Conservation (phyloP, 2,113 vertebrate species). For the Lepisosteus osseus region DNA sequence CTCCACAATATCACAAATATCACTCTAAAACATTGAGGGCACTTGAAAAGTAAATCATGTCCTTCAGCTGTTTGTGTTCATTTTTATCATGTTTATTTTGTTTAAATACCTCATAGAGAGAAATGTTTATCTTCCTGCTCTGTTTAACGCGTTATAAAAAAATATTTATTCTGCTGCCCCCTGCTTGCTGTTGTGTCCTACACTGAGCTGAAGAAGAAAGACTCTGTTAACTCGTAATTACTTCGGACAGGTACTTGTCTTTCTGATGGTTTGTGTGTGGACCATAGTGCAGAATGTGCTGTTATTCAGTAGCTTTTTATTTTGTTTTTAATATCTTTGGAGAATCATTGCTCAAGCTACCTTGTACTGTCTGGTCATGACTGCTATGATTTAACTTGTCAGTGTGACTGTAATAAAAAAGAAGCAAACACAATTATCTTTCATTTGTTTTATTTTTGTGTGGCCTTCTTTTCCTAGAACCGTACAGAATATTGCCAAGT, state of each 20-base stretch:
- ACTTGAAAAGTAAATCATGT: neutral
- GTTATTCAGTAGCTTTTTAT: constrained; percentile 35
- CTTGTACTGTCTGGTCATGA: constrained; percentile 62
- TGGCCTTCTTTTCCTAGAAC: neutral
- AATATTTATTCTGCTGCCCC: constrained; percentile 52
- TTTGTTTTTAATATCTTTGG: constrained; percentile 40
- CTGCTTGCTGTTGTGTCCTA: constrained; percentile 41
- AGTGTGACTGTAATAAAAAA: constrained; percentile 64
- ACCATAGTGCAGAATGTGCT: constrained; percentile 29
- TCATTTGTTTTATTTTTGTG: neutral
- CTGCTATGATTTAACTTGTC: constrained; percentile 70
- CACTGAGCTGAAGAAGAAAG: constrained; percentile 67
- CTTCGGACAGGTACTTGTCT: constrained; percentile 44
- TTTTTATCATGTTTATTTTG: neutral
- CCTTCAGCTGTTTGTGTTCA: constrained; percentile 1
- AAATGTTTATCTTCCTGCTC: constrained; percentile 7
- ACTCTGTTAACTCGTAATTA: constrained; percentile 41
- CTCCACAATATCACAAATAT: neutral
- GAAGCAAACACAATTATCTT: constrained; percentile 10
- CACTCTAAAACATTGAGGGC: neutral
- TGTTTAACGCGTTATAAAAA: constrained; percentile 36
- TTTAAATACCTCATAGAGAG: constrained; percentile 24
- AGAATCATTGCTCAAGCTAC: constrained; percentile 61
- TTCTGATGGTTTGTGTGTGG: constrained; percentile 61
- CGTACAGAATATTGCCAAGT: neutral